These are phyloP conservation scores for Sigmodon hispidus DNA, from an alignment of 2,113 vertebrate genomes.

Conservation along the genomic window DNA sequence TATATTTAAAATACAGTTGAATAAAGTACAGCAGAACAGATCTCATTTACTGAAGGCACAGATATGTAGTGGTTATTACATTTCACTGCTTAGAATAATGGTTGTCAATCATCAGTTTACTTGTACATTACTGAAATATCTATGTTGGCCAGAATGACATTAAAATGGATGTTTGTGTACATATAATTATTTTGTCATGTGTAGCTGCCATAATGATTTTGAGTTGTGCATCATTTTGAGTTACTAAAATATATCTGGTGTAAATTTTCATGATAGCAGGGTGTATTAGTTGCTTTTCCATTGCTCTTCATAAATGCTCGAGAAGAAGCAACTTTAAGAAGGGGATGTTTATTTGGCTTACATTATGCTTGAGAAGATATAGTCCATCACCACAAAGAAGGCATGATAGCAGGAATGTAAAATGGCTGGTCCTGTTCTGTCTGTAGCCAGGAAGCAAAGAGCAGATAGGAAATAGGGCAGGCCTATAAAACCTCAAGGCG, in stretches of 20 bases:
- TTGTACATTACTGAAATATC: not conserved
- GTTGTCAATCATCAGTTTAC: constrained; percentile 9
- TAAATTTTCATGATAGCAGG: not conserved
- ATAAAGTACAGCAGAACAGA: not conserved
- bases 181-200: constrained; percentile 1
- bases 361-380: not conserved
- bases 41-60: not conserved
- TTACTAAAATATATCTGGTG: not conserved
- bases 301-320: not conserved
- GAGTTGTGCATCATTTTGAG: not conserved
- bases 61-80: not conserved
- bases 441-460: not conserved
- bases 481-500: not conserved
- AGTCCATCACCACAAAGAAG: not conserved
- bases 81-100: not conserved
- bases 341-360: not conserved
- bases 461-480: not conserved
- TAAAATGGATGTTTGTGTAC: not conserved
- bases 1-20: constrained; percentile 14
- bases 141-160: not conserved
- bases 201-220: not conserved
- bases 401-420: not conserved
- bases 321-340: not conserved
- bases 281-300: not conserved
- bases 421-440: not conserved